phyloP scores from a whole-genome alignment of 64 coral and sea anemone species.

The Acropora tenuis region DNA sequence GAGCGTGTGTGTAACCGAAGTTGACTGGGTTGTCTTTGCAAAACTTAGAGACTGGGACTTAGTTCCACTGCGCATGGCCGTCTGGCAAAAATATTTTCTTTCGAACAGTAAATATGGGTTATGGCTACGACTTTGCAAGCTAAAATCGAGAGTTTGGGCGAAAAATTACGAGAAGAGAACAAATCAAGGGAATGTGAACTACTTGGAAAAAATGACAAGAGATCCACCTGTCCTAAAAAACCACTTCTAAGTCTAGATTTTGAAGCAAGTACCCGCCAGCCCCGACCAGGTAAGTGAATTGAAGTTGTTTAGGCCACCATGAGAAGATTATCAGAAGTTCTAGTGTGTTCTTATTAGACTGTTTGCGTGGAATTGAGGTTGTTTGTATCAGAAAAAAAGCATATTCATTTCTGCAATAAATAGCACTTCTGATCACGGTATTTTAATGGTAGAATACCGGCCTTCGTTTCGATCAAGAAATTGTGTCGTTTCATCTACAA shows the following conservation, averaged over 20 bases:
- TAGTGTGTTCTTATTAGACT: neutral
- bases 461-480: no score
- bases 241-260: slow-evolving; percentile 69
- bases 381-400: neutral
- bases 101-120: slow-evolving; percentile 89
- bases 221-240: slow-evolving; percentile 60
- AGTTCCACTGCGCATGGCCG: slow-evolving; percentile 70
- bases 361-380: neutral
- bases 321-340: slow-evolving; percentile 1
- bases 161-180: slow-evolving; percentile 88
- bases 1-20: no score
- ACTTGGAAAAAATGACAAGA: slow-evolving; percentile 58
- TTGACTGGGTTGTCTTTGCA: no score
- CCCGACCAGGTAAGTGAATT: slow-evolving; percentile 61
- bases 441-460: no score
- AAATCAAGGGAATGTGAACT: slow-evolving; percentile 78
- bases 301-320: slow-evolving; percentile 61
- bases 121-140: slow-evolving; percentile 90
- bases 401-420: no score
- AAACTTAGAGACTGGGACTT: slow-evolving; percentile 7
- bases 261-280: slow-evolving; percentile 44
- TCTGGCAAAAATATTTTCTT: slow-evolving; percentile 39
- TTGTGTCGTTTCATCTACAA: no score
- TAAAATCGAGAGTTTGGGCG: slow-evolving; percentile 93
- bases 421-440: no score